Base-by-base conservation (phyloP, 2,113 vertebrate genomes). In the Trematomus loennbergii region DNA sequence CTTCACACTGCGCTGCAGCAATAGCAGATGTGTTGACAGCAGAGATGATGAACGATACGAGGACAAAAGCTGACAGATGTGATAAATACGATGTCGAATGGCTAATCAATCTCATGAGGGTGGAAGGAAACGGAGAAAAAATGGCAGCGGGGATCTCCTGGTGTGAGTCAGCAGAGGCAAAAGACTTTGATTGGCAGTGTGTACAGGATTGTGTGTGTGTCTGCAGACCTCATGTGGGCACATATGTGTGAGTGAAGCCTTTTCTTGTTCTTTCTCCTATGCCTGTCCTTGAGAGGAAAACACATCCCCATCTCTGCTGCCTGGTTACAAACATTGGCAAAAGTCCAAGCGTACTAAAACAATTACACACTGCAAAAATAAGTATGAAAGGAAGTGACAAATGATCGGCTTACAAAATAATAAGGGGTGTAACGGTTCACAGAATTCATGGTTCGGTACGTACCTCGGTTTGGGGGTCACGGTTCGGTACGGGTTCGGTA, bases 41-140 rank as follows among this genome's bases (percentile, higher is more conserved):
- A 43, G 68, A 84, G 87, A 91, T 88, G 87, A 91, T 85, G 73
- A 89, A 90, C 20, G 79, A 85, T 67, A 65, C 10, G n/a, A 59
- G 63, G 79, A 86, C 86, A 82, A 86, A 91, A 88, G 86, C 82
- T 83, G 83, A 87, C 88, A 91, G 84, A 87, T 85, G 85, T 87
- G 89, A 91, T 87, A 83, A 89, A 91, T 82, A 88, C 83, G 29
- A 54, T 55, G 40, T 74, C 33, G 48, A 91, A 91, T 88, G 82
- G 84, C 86, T 88, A 88, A 93, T 91, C 87, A 92, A 89, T 87
- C 89, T 90, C 82, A 79, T 74, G 79, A 68, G 73, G 80, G 75
- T 65, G 48, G 80, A 60, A 83, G 65, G 84, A 83, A 88, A 87
- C 16, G 7, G 63, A 79, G 53, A 68, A 72, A 69, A 86, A 88